Evolutionary conservation across 2,888 invertebrate species (phyloP).

Genomic region (Andrena haemorrhoa): DNA sequence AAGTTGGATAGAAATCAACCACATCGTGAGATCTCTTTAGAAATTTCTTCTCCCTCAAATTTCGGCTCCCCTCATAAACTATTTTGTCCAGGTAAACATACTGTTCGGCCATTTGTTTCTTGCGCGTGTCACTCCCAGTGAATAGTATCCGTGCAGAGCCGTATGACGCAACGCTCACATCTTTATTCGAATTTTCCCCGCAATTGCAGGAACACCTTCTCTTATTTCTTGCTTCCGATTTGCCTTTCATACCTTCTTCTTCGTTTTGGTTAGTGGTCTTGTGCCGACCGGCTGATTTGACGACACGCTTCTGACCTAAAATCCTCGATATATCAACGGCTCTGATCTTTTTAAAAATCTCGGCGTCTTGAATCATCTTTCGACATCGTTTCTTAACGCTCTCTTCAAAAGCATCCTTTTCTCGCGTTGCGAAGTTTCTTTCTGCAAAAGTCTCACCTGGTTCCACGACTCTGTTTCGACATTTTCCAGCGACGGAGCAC

Average conservation of each 20-base stretch:
- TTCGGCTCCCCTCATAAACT: too few species aligned
- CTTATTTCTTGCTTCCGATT: background rate
- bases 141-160: background rate
- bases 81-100: background rate
- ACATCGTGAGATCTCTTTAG: background rate
- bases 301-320: background rate
- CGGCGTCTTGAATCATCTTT: background rate
- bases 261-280: background rate
- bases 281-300: background rate
- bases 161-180: background rate
- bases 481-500: slow-evolving; percentile 7
- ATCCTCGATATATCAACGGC: background rate
- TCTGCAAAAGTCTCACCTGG: slow-evolving; percentile 4
- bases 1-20: background rate
- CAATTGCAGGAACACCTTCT: background rate
- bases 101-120: background rate
- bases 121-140: background rate
- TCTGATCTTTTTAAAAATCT: slow-evolving; percentile 9
- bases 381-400: background rate
- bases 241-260: background rate
- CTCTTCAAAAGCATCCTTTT: background rate
- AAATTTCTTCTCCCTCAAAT: background rate
- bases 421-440: background rate
- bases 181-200: background rate
- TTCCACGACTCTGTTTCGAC: background rate